Conservation (phyloP, 2,113 vertebrate genomes). For the Nestor notabilis region DNA sequence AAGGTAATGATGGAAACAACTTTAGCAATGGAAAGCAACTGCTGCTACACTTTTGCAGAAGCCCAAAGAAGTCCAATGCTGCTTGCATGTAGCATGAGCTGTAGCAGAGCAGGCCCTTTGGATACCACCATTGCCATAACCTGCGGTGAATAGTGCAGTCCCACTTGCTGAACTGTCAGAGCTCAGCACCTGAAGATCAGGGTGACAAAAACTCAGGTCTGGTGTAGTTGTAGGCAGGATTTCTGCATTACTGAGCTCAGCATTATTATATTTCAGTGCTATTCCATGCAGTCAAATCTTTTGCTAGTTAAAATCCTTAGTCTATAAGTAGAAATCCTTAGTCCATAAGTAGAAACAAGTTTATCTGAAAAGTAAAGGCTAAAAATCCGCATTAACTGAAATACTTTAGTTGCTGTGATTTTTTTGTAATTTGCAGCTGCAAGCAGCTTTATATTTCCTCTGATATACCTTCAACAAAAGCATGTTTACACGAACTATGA, state of each 20-base stretch:
- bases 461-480: not conserved
- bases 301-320: not conserved
- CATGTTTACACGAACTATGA: not conserved
- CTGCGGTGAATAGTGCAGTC: not conserved
- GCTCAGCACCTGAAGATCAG: not conserved
- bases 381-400: not conserved
- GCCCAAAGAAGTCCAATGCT: accelerated
- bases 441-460: not conserved
- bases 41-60: not conserved
- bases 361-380: not conserved
- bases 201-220: not conserved
- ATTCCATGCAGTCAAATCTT: not conserved
- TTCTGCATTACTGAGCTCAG: not conserved
- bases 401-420: not conserved
- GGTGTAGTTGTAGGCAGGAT: not conserved
- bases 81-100: not conserved
- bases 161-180: not conserved
- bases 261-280: not conserved
- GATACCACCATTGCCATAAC: not conserved
- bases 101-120: not conserved
- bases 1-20: not conserved
- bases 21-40: not conserved
- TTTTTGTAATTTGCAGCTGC: not conserved
- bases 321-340: not conserved
- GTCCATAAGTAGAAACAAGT: not conserved